Base-by-base conservation (phyloP, 2,113 vertebrate species). In the Scophthalmus maximus region DNA sequence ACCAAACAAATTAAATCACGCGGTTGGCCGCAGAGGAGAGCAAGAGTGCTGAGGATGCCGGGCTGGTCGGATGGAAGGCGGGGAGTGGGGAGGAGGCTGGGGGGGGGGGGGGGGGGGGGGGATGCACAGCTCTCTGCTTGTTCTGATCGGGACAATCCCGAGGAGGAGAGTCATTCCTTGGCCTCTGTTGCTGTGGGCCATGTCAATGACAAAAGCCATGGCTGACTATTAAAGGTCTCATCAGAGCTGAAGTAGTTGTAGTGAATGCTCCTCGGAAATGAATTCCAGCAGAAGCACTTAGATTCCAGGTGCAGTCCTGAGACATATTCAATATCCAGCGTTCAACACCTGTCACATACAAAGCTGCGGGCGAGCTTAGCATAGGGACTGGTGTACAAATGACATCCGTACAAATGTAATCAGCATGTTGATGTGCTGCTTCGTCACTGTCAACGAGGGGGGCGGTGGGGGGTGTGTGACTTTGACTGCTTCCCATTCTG, bases 1-100 rank as follows among this genome's bases (percentile, higher is more conserved):
- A 93, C 91, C 91, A 91, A 92, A 92, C 93, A 93, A 94, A 94
- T 94, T 93, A 93, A 94, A 94, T 94, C 91, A 91, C 60, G 73
- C 87, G 76, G 78, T 71, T 74, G 85, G 76, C 85, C 59, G 84
- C 82, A 60, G 77, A 83, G 88, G 80, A 71, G 78, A 64, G 69
- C 55, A 79, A 79, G 84, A 75, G 78, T 51, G 84, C 73, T 70
- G 73, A 77, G 79, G 85, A 80, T 68, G 82, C 81, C n/a, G 63
- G 65, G 87, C 67, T 62, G 79, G 78, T 75, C 34, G 56, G 68
- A 67, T 30, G 68, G 66, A 56, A 64, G 65, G 23, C 1, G 15
- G 26, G 38, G 29, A 9, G 22, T 12, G 32, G 20, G 34, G 14
- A 17, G 18, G 46, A n/a, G 36, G 44, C 1, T 20, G 6, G 52